phyloP scores from a whole-genome alignment of 2,888 invertebrate genomes.

The Dryobotodes eremita region DNA sequence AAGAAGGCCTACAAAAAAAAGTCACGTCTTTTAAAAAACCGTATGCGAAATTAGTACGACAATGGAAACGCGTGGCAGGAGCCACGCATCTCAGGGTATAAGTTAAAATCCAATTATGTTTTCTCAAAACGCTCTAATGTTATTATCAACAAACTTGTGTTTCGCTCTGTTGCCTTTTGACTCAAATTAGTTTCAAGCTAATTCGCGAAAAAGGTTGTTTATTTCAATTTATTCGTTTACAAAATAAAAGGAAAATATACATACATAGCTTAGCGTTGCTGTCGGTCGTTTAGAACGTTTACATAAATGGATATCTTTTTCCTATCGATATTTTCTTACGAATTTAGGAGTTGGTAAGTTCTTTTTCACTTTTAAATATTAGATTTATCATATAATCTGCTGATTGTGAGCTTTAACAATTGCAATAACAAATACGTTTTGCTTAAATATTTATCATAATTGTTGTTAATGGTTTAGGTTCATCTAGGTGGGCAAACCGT shows the following conservation, averaged over 20 bases:
- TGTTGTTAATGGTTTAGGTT: too few relatives aligned
- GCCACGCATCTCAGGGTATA: constrained; percentile 60
- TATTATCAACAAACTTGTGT: constrained; percentile 55
- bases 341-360: not conserved
- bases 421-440: too few relatives aligned
- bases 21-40: not conserved
- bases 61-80: constrained; percentile 54
- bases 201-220: constrained; percentile 32
- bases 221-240: constrained; percentile 3
- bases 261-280: not conserved
- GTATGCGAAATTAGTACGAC: not conserved
- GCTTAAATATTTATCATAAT: too few relatives aligned
- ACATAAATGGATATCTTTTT: not conserved
- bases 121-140: constrained; percentile 62
- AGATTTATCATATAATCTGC: too few relatives aligned
- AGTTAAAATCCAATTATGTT: constrained; percentile 71
- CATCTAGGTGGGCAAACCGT: too few relatives aligned
- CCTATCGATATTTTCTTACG: not conserved
- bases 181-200: constrained; percentile 51
- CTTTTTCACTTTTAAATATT: too few relatives aligned
- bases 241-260: constrained; percentile 3
- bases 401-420: too few relatives aligned
- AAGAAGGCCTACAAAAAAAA: not conserved
- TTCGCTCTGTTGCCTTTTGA: constrained; percentile 30
- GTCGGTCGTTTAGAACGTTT: not conserved